Evolutionary conservation across 2,797 vertebrate species (phyloP), one percentile per base, ranked within the genome.

Genomic region (Chiroxiphia lanceolata): DNA sequence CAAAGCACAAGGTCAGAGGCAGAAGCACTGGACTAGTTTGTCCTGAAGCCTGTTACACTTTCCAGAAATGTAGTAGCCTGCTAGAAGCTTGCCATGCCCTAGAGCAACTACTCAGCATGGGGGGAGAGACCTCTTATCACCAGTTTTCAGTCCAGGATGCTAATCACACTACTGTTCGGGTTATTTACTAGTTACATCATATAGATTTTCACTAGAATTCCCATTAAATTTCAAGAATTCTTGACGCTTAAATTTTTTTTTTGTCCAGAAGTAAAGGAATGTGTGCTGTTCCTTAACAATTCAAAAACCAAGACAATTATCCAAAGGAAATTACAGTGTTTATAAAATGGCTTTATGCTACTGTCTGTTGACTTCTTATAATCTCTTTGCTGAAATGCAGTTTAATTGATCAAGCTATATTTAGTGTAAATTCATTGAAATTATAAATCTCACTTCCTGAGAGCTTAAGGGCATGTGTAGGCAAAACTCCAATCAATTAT

Each of bases 401-500:
- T 60, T 87, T 79, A 94, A 94, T 71, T 93, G 87, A 89, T 89
- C 64, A 65, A 89, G 51, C 82, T 64, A 64, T 86, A 89, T 87
- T 94, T 87, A 70, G 78, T 72, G 34, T 87, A 75, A 89, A 93
- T 95, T 95, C 57, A 70, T 76, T 91, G 83, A 94, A 89, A 94
- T 67, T 5, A 84, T 75, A 63, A 91, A 94, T 67, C 50, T 93
- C 54, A 86, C 69, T 85, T 95, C 91, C 83, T 69, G 67, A 54
- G 57, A 76, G 29, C 13, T 50, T 75, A 53, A 91, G 57, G 60
- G 45, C 56, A 76, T 19, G 17, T 11, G 42, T 61, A 92, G 64
- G 60, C 51, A 90, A 93, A 81, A 74, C 26, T 87, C 87, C 61
- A 74, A 59, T 91, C 78, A 93, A 85, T 91, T 82, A 65, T 89